These are phyloP conservation scores for Caenorhabditis briggsae DNA, from an alignment of 1,140 invertebrate genomes.

Conservation along the genomic window DNA sequence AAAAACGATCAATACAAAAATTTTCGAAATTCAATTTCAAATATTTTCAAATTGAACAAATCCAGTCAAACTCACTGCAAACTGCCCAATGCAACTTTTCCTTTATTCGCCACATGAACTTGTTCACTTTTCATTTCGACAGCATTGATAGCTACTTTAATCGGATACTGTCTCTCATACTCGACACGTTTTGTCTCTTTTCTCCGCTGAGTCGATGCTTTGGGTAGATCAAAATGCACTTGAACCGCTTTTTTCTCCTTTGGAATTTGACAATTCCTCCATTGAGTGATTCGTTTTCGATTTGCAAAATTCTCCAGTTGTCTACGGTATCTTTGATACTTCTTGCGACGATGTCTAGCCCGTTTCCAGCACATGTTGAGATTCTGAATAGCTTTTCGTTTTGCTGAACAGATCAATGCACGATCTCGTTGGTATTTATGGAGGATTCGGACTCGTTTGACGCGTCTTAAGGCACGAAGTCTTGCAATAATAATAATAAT, in stretches of 20 bases:
- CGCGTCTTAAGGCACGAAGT: not conserved
- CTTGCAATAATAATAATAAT: not conserved
- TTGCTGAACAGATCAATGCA: not conserved
- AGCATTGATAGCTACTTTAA: not conserved
- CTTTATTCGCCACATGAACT: not conserved
- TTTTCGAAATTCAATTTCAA: no score
- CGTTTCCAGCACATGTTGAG: not conserved
- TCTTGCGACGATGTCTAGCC: constrained; percentile 5
- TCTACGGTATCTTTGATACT: constrained; percentile 17
- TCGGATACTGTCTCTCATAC: not conserved
- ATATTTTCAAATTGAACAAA: not conserved
- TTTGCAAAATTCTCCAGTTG: not conserved
- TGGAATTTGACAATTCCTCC: not conserved
- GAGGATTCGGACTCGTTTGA: not conserved
- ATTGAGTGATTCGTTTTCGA: not conserved
- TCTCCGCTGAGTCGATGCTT: no score
- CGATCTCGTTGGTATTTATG: not conserved
- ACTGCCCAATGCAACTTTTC: not conserved
- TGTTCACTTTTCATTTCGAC: not conserved
- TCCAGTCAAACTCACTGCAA: not conserved
- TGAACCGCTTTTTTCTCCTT: not conserved
- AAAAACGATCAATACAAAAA: not conserved
- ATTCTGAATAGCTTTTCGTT: constrained; percentile 15
- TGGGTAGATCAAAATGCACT: no score
- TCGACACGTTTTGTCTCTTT: not conserved